A percentile compares a stretch with the other conserved stretches of the same genome.
phyloP scores from a whole-genome alignment of 2,113 vertebrate species.

The Verasper variegatus region DNA sequence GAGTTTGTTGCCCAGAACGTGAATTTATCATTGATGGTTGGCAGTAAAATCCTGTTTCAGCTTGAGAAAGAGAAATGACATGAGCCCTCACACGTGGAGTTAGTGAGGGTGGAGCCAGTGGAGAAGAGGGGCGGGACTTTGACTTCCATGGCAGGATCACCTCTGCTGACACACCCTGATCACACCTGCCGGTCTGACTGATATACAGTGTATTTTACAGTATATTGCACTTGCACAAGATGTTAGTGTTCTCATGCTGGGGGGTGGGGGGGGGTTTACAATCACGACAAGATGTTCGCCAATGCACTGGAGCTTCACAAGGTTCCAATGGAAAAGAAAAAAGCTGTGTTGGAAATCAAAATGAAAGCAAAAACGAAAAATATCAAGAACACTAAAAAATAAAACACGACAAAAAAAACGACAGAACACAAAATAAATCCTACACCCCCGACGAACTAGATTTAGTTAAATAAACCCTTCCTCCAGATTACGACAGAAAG shows the following conservation, averaged over 20 bases:
- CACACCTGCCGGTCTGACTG: conserved; percentile 44
- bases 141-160: neutral
- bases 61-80: conserved; percentile 21
- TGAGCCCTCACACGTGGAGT: conserved; percentile 13
- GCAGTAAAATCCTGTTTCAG: conserved; percentile 1
- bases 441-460: conserved; percentile 41
- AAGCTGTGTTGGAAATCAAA: conserved; percentile 32
- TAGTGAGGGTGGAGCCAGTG: neutral
- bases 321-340: conserved; percentile 25
- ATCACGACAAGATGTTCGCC: too few species aligned
- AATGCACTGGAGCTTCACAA: conserved; percentile 53
- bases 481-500: conserved; percentile 49
- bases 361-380: conserved; percentile 3
- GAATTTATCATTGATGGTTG: neutral
- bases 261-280: conserved; percentile 25
- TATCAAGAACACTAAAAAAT: neutral
- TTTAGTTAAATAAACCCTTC: conserved; percentile 63
- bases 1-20: neutral
- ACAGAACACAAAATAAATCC: conserved; percentile 47
- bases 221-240: conserved; percentile 78
- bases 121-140: conserved; percentile 2
- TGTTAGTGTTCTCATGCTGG: conserved; percentile 72
- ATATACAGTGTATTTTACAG: conserved; percentile 72
- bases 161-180: conserved; percentile 17
- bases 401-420: conserved; percentile 38